Evolutionary conservation across 2,888 invertebrate species (phyloP), one percentile per base, ranked within the genome.

Genomic region (Platypus cylindrus): DNA sequence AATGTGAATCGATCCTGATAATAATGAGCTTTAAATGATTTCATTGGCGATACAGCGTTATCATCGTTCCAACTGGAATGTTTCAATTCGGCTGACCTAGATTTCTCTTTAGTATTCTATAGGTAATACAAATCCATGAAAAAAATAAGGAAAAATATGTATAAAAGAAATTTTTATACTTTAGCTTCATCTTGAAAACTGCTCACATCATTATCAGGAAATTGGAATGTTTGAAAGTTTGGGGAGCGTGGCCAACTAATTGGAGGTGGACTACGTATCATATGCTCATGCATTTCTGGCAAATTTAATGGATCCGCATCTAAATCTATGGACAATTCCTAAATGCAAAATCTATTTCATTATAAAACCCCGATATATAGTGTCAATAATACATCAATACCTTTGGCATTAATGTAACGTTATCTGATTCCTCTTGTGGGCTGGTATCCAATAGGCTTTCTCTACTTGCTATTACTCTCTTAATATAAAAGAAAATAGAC

Each of bases 251-350:
- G 78, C 80, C 82, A 81, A 43, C 73, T 75, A 13, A 74, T 79
- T 0, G 84, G 84, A 2, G 84, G 84, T 17, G 84, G 84, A 45
- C 81, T 82, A 40, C 84, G 66, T 32, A 84, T 82, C 70, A 84
- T 74, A 55, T 84, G 82, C 53, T 84, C 80, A 51, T 84, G 84
- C 36, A 83, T 77, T 59, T 82, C 82, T 43, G 80, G 80, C 40
- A 83, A 60, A 15, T 78, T 76, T 44, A 81, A 55, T 0, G 81
- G 80, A 55, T 82, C 81, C 30, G 77, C 71, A 53, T 79, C 78
- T 12, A 67, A 48, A 44, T 67, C 65, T 36, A 62, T 57, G n/a
- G 64, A 58, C 47, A 65, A 60, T 47, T 66, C 66, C 65, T 66
- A 48, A 23, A 56, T n/a, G n/a, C n/a, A n/a, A n/a, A n/a, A n/a